These are phyloP conservation scores for Aromia moschata DNA, from an alignment of 2,888 invertebrate species.

Conservation along the genomic window DNA sequence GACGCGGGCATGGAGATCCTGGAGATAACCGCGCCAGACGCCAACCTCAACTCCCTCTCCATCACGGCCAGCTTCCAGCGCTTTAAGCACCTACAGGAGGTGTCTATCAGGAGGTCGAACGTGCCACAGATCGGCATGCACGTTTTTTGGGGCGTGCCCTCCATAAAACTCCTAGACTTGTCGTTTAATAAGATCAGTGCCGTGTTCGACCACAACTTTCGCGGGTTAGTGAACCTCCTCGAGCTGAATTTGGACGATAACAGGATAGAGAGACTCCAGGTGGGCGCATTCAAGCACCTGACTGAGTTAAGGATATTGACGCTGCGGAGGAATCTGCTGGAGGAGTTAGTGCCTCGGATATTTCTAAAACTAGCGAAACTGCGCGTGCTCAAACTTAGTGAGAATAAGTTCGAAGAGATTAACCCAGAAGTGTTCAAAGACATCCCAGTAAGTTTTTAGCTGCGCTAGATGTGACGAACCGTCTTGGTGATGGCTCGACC, in stretches of 20 bases:
- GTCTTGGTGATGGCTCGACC: too few species aligned
- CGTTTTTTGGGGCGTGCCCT: constrained; percentile 81
- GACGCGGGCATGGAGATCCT: constrained; percentile 73
- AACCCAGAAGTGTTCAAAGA: constrained; percentile 84
- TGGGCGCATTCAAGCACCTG: constrained; percentile 79
- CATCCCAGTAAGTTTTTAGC: constrained; percentile 65
- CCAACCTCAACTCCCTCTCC: constrained; percentile 65
- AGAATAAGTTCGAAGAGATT: constrained; percentile 77
- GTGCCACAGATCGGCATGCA: constrained; percentile 81
- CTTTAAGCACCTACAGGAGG: constrained; percentile 70
- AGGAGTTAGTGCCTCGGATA: constrained; percentile 74
- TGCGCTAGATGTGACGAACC: too few species aligned
- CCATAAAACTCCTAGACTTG: constrained; percentile 70
- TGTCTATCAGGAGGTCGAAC: constrained; percentile 77
- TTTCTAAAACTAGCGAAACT: constrained; percentile 80
- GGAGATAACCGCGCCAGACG: constrained; percentile 72
- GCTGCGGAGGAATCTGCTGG: constrained; percentile 74
- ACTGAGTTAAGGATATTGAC: constrained; percentile 74
- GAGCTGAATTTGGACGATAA: constrained; percentile 79
- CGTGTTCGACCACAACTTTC: constrained; percentile 77
- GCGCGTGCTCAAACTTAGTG: constrained; percentile 76
- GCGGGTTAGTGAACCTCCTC: constrained; percentile 77
- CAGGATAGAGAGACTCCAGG: constrained; percentile 77
- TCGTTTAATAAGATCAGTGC: constrained; percentile 78
- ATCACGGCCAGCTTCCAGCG: constrained; percentile 62